Evolutionary conservation across 2,797 vertebrate species (phyloP).

Genomic region (Galago senegalensis): DNA sequence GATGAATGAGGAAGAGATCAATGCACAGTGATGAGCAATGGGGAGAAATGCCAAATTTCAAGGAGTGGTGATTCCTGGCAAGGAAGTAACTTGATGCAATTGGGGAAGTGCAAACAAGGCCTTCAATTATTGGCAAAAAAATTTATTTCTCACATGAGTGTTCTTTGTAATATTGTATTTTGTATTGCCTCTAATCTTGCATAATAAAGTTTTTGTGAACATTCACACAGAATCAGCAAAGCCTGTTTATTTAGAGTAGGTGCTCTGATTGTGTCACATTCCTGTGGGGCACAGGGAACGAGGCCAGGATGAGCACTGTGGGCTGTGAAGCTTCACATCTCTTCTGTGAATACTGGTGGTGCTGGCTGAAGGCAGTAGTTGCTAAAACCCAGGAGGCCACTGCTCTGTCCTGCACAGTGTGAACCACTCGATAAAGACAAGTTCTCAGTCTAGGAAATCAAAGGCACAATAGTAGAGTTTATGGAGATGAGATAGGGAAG

Average conservation of each 20-base stretch:
- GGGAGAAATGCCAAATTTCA: not conserved
- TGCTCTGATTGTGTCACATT: not conserved
- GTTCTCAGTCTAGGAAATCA: not conserved
- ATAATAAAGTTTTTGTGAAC: not conserved
- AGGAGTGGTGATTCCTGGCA: not conserved
- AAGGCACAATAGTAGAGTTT: not conserved
- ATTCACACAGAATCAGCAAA: not conserved
- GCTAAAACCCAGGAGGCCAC: not conserved
- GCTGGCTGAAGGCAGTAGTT: not conserved
- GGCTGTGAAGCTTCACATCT: not conserved
- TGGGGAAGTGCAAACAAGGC: not conserved
- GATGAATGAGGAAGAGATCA: conserved; percentile 12
- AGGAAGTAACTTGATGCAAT: not conserved
- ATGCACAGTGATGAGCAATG: not conserved
- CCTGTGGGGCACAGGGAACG: not conserved
- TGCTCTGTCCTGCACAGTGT: not conserved
- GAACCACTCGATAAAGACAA: not conserved
- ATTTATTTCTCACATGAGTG: not conserved
- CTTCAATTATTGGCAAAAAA: not conserved
- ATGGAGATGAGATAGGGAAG: not conserved
- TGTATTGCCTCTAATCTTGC: not conserved
- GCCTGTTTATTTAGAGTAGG: not conserved
- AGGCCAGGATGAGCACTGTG: not conserved
- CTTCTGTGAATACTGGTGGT: not conserved
- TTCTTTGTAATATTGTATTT: not conserved